A percentile compares a stretch with the other conserved stretches of the same genome.
Conservation (phyloP, 2,113 vertebrate genomes). For the Formicarius rufipectus region DNA sequence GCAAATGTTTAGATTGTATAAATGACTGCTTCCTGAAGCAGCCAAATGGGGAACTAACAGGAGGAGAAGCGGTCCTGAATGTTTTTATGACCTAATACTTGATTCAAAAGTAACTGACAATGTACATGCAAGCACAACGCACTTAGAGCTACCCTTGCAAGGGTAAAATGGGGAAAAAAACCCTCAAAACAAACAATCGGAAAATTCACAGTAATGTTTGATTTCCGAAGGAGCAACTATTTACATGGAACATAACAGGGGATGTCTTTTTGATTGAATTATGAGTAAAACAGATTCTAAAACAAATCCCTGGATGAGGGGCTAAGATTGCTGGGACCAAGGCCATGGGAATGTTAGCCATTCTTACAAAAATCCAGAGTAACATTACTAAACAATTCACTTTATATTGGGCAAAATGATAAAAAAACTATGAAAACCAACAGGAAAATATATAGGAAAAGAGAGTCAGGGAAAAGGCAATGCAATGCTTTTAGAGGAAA, state of each 20-base stretch:
- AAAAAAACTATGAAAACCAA: not conserved
- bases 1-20: not conserved
- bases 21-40: not conserved
- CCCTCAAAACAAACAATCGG: not conserved
- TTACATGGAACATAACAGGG: not conserved
- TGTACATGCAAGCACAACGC: not conserved
- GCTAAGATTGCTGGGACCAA: not conserved
- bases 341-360: not conserved
- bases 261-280: not conserved
- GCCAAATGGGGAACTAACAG: not conserved
- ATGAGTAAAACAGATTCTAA: not conserved
- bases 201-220: not conserved
- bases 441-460: not conserved
- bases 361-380: not conserved
- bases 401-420: not conserved
- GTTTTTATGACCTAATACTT: not conserved
- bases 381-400: not conserved
- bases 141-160: not conserved
- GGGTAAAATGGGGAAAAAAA: not conserved
- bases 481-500: not conserved
- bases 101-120: not conserved
- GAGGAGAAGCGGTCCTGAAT: not conserved
- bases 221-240: not conserved
- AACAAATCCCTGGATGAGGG: not conserved
- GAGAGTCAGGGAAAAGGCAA: not conserved